These are phyloP conservation scores for Elaeidobius kamerunicus DNA, from an alignment of 2,888 invertebrate genomes.

Conservation along the genomic window DNA sequence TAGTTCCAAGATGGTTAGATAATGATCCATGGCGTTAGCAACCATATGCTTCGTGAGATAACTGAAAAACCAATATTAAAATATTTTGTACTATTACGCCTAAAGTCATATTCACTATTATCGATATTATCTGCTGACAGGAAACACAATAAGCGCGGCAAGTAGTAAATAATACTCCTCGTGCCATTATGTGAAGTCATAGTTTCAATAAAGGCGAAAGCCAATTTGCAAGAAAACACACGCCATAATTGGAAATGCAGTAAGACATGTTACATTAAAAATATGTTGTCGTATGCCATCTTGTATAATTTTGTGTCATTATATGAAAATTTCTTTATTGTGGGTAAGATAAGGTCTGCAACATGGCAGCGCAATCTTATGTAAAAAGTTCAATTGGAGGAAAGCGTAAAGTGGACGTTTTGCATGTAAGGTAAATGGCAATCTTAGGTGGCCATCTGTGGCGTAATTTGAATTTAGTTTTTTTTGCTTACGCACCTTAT, in stretches of 20 bases:
- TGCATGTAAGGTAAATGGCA: too few relatives aligned
- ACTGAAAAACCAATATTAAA: too few relatives aligned
- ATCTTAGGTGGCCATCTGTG: too few relatives aligned
- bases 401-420: too few relatives aligned
- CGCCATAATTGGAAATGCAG: slow-evolving; percentile 6
- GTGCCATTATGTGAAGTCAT: slow-evolving; percentile 1
- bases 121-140: not conserved
- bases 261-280: slow-evolving; percentile 9
- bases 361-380: not conserved
- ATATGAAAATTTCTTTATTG: slow-evolving; percentile 4
- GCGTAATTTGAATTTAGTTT: too few relatives aligned
- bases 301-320: slow-evolving; percentile 9
- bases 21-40: too few relatives aligned
- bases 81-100: too few relatives aligned
- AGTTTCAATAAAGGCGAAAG: slow-evolving; percentile 12
- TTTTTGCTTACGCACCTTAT: too few relatives aligned
- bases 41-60: too few relatives aligned
- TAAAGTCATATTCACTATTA: not conserved
- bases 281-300: slow-evolving; percentile 12
- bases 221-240: slow-evolving; percentile 8
- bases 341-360: not conserved
- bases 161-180: slow-evolving; percentile 8
- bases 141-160: slow-evolving; percentile 1
- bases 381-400: too few relatives aligned
- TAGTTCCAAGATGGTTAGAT: too few relatives aligned